A percentile compares a stretch with the other conserved stretches of the same genome.
phyloP scores from a whole-genome alignment of 2,888 invertebrate genomes.

The Spialia ferax region DNA sequence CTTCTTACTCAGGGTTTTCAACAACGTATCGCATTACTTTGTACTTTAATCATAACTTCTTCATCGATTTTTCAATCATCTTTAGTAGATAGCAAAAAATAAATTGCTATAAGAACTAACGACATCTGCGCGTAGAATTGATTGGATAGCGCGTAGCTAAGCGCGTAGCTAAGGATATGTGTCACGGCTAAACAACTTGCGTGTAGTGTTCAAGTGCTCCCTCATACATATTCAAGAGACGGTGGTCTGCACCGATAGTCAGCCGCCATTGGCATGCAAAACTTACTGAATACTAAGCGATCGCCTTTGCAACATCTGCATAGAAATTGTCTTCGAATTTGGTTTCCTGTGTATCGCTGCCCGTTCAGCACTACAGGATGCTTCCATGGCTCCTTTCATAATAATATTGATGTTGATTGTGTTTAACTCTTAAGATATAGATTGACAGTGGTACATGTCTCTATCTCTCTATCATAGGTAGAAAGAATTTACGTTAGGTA shows the following conservation, averaged over 20 bases:
- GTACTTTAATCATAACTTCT: no score
- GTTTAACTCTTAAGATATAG: not conserved
- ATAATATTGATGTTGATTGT: no score
- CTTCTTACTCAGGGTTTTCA: not conserved
- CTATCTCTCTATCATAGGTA: not conserved
- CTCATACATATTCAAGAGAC: constrained; percentile 80
- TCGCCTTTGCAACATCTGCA: constrained; percentile 71
- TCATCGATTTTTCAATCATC: not conserved
- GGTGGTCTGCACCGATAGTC: constrained; percentile 63
- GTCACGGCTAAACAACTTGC: constrained; percentile 75
- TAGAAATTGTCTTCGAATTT: constrained; percentile 72
- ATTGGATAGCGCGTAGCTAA: no score
- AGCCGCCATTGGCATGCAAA: constrained; percentile 74
- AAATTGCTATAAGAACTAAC: constrained; percentile 37
- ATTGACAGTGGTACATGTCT: not conserved
- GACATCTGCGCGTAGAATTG: constrained; percentile 50
- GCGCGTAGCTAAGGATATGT: constrained; percentile 68
- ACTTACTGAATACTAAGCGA: constrained; percentile 77
- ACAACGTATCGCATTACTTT: not conserved
- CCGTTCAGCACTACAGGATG: constrained; percentile 50
- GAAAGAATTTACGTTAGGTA: not conserved
- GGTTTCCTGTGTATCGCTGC: constrained; percentile 64
- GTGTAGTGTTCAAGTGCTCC: constrained; percentile 62
- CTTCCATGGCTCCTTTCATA: constrained; percentile 43
- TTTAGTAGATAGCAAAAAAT: constrained; percentile 24